phyloP scores from a whole-genome alignment of 2,113 vertebrate genomes.

The Amphiprion ocellaris region DNA sequence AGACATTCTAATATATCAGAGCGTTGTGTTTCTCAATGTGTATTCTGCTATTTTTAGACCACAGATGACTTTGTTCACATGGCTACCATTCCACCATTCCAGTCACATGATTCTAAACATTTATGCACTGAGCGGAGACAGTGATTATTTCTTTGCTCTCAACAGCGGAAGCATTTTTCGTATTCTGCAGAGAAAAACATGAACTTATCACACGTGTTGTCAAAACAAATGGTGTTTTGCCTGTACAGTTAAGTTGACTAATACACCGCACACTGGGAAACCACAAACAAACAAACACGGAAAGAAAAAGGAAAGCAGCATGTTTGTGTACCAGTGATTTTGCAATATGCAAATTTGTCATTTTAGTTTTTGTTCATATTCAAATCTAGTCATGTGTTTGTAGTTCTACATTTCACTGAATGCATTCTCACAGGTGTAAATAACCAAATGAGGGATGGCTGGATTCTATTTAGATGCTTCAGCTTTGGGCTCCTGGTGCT shows the following conservation, averaged over 20 bases:
- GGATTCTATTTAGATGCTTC: constrained; percentile 1
- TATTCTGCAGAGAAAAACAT: constrained; percentile 33
- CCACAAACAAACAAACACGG: not conserved
- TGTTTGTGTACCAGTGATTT: not conserved
- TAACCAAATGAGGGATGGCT: not conserved
- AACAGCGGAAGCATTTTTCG: constrained; percentile 13
- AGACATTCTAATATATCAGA: constrained; percentile 27
- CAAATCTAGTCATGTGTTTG: constrained; percentile 2
- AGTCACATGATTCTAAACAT: constrained; percentile 13
- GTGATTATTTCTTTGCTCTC: constrained; percentile 20
- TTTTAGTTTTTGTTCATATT: constrained; percentile 10
- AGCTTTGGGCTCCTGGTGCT: not conserved
- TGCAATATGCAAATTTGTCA: constrained; percentile 13
- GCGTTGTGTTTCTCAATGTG: constrained; percentile 13
- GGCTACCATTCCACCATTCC: not conserved
- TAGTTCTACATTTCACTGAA: not conserved
- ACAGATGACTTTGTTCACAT: constrained; percentile 19
- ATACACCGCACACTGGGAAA: not conserved
- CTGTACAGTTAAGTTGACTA: not conserved
- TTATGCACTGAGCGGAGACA: constrained; percentile 14
- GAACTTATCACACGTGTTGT: constrained; percentile 11
- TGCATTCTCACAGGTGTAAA: not conserved
- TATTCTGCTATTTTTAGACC: constrained; percentile 43
- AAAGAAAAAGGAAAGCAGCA: not conserved
- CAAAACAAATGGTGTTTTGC: constrained; percentile 21